Base-by-base conservation (phyloP, 2,797 vertebrate genomes). In the Danio aesculapii region DNA sequence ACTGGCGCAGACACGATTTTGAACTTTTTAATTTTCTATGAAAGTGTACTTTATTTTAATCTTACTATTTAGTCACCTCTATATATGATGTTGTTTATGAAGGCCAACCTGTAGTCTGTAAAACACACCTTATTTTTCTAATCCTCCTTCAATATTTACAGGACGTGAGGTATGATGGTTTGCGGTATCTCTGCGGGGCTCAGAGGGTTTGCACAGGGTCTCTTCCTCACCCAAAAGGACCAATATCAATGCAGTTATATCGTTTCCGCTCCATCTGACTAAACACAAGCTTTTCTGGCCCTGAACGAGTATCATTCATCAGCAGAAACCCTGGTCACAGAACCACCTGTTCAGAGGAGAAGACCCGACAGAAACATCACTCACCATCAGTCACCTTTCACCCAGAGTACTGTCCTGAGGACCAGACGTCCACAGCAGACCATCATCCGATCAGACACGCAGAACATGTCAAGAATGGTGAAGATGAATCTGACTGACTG, bases 331-430 rank as follows among this genome's bases (percentile, higher is more conserved):
- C 81, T 84, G 64, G 85, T 80, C 82, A 85, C 70, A 81, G 66
- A 76, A 83, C 86, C 86, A 88, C 86, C 88, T 89, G 88, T 85
- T 89, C 84, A 70, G 72, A 53, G 39, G 69, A 76, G 71, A 77
- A 57, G 75, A 66, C 78, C 61, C 74, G 83, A 87, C 70, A 79
- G 67, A 80, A 62, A 75, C 84, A 73, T 85, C 79, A 75, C 75
- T 85, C 84, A 77, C 70, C 62, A 75, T 75, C 76, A 52, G 71
- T 79, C 67, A 70, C 57, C 57, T 69, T 61, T 69, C 55, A 78
- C 55, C 66, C 61, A 30, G n/a, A n/a, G 63, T 10, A 57, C 21
- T 17, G 43, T 67, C 69, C 62, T 49, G 43, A 57, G 44, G 76
- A 78, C 44, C 55, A 17, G 64, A 61, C 9, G n/a, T 66, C 46